Base-by-base conservation (phyloP, 2,113 vertebrate species). In the Lampris incognitus region DNA sequence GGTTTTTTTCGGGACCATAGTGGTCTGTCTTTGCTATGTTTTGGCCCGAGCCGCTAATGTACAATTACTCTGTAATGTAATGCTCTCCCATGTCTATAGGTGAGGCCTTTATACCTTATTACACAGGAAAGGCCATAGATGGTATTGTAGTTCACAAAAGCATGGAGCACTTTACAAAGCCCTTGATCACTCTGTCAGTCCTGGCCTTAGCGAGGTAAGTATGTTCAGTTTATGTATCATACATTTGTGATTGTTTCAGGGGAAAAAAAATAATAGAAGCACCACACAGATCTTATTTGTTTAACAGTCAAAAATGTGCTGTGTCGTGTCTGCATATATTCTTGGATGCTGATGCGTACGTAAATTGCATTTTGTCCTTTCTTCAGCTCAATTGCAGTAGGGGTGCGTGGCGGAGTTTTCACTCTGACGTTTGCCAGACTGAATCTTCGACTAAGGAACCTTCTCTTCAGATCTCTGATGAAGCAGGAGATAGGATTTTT, bases 401-500 rank as follows among this genome's bases (percentile, higher is more conserved):
- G 97, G 84, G 66, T 98, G 85, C 96, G 97, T 65, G 98, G 95
- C 2, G 97, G 98, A 39, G 93, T 98, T 85, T 99, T 99, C 85
- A 96, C 95, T 1, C 92, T 99, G 74, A 91, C 93, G 9, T 96
- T 98, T 65, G 97, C 97, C 3, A 95, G 97, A 79, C 86, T 99
- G 76, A 99, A 97, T 89, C 92, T 99, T 46, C 95, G 97, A 42
- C 94, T 99, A 5, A 95, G 98, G 42, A 97, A 97, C 91, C 92
- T 94, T 61, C 96, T 99, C 75, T 99, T 99, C 92, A 94, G 94
- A 84, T 96, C 96, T 0, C 91, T 99, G 72, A 95, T 98, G 87
- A 90, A 83, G 9, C 97, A 99, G 90, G 98, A 99, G 80, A 97
- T 97, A 11, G 96, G 91, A 72, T 99, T 99, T 93, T 99, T 97